Evolutionary conservation across 2,797 vertebrate genomes (phyloP), one percentile per base, ranked within the genome.

Genomic region (Antennarius maculatus): DNA sequence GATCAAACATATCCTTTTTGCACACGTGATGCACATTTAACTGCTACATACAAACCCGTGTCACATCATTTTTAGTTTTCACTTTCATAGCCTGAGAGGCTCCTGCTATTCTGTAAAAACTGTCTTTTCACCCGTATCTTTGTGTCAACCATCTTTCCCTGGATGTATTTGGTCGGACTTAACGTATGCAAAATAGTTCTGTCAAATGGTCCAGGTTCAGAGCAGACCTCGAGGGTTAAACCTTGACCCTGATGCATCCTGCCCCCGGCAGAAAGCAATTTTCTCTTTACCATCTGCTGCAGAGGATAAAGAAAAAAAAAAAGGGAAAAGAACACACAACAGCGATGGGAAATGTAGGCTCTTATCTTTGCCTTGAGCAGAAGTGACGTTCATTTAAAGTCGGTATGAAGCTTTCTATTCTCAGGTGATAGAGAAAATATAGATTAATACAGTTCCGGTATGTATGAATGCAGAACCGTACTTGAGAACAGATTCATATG

Each of bases 281-380:
- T 89, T 87, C 76, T 83, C 69, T 83, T 76, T 58, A 75, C 88
- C 90, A 92, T 92, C 89, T 92, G 90, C 83, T 86, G 74, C 81
- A 79, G 67, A 74, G 73, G 56, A 73, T 37, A 49, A 52, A 23
- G 23, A 68, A 50, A 54, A 23, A 31, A 3, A 52, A 62, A 64
- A 66, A 66, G 11, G 13, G 34, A 54, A 63, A 69, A 50, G 71
- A 71, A 65, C 14, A 52, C 51, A 72, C 62, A 76, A 57, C 49
- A 71, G 79, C 61, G 67, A 54, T 66, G 68, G 72, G 73, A 88
- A 73, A 81, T 34, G 65, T 71, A 53, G 64, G 72, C 72, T 85
- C 83, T 85, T 83, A 89, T 89, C 82, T 88, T 68, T 73, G 84
- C 86, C 85, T 89, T 88, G 85, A 88, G 80, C 82, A 66, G 80